Base-by-base conservation (phyloP, 2,888 invertebrate genomes). In the Apoderus coryli region DNA sequence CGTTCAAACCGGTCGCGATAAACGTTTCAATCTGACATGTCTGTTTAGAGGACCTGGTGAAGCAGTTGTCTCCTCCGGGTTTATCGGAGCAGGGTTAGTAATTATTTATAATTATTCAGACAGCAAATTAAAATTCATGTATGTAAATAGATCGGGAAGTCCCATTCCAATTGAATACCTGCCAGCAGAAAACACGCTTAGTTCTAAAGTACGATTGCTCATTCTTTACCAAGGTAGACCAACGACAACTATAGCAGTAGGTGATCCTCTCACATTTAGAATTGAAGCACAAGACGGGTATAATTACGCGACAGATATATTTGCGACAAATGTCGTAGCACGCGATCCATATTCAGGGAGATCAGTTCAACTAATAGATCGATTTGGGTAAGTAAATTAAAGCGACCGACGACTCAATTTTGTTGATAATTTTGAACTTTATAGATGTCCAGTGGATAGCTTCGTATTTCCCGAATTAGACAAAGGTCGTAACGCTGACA, bases 151-250 rank as follows among this genome's bases (percentile, higher is more conserved):
- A 49, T 84, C 86, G 13, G 88, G 88, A 43, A 85, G 86, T 48
- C 89, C 89, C 1, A 86, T 86, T 40, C 89, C 88, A 7, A 88
- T 90, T 32, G 89, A 89, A 56, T 88, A 88, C 52, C 62, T 90
- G 4, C 89, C 89, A 11, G 88, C 88, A 9, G 88, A 89, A 53
- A 89, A 89, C 47, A 82, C 86, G 0, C 59, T 90, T 19, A 88
- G 88, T 53, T 86, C 86, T 0, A 80, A 85, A 52, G 85, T 89
- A 2, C 72, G 86, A 10, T 57, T 89, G 38, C 64, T 78, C 61
- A 88, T 90, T 44, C 56, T 89, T 26, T 90, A 89, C 53, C 85
- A 89, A 61, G 86, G 86, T 24, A 62, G 88, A 42, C 88, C 89
- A 1, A 90, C 89, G 0, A 89, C 88, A 1, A 89, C 88, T 2